Percentiles rank a stretch among this genome's conserved stretches.
Evolutionary conservation across 2,888 invertebrate genomes (phyloP).

Genomic region (Leucoma salicis): DNA sequence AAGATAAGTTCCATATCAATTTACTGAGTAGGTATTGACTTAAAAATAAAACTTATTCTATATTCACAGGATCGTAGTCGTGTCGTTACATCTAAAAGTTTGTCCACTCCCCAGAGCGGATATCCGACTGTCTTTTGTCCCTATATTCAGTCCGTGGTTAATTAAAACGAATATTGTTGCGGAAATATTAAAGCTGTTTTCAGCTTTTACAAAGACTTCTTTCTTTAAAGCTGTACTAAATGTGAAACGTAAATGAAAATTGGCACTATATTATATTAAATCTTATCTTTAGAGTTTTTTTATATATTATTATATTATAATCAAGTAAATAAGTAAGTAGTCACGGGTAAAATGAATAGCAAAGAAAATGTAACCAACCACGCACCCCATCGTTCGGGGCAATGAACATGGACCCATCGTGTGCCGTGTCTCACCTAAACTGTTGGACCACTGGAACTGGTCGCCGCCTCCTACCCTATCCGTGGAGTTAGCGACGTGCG

Average conservation of each 20-base stretch:
- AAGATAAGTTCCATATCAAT: no score
- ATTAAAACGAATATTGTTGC: slow-evolving; percentile 68
- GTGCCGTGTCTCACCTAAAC: no score
- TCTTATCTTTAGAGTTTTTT: not conserved
- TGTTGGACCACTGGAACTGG: no score
- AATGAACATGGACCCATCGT: no score
- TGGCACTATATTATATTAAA: no score
- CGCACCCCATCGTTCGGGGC: no score
- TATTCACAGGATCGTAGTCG: slow-evolving; percentile 16
- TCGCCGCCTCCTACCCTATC: no score
- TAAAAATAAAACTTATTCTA: no score
- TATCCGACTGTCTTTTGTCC: slow-evolving; percentile 66
- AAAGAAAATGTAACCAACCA: no score
- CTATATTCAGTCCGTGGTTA: slow-evolving; percentile 58
- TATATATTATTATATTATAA: not conserved
- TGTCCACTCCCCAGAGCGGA: slow-evolving; percentile 43
- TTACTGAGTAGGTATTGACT: no score
- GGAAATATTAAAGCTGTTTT: slow-evolving; percentile 28
- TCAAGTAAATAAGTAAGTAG: not conserved
- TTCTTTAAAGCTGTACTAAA: not conserved
- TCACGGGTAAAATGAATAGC: not conserved
- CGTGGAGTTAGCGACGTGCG: no score
- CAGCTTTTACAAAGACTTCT: slow-evolving; percentile 7
- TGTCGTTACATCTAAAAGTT: slow-evolving; percentile 31
- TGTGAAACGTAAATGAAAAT: no score